Evolutionary conservation across 2,113 vertebrate species (phyloP).

Genomic region (Melozone crissalis): DNA sequence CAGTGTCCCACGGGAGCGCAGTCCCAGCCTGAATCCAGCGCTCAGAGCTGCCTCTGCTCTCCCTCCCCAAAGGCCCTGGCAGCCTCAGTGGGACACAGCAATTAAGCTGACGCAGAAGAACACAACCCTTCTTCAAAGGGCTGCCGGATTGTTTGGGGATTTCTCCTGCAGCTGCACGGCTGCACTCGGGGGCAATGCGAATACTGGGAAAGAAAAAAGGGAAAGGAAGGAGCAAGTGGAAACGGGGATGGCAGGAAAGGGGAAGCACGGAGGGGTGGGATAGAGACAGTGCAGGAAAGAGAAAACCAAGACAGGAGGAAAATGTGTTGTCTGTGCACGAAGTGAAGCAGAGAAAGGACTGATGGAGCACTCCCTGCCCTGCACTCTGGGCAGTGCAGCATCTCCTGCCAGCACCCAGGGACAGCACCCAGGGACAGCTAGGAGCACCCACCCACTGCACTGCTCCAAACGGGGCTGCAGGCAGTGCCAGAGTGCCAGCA

Average conservation of each 20-base stretch:
- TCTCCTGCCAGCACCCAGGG: background rate
- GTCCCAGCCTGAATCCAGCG: background rate
- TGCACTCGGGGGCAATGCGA: background rate
- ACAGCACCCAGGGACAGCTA: background rate
- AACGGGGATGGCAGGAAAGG: background rate
- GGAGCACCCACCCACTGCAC: background rate
- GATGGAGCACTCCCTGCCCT: background rate
- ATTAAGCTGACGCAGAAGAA: constrained; percentile 17
- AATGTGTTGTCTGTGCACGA: background rate
- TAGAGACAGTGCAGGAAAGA: background rate
- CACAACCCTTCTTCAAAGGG: constrained; percentile 30
- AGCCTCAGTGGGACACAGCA: background rate
- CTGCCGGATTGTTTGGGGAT: constrained; percentile 18
- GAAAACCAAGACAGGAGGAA: background rate
- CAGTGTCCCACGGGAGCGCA: background rate
- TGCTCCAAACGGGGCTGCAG: accelerated
- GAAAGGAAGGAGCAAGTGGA: background rate
- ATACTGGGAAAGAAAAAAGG: background rate
- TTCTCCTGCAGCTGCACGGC: background rate
- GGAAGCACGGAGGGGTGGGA: background rate
- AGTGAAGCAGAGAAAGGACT: background rate
- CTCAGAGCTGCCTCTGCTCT: background rate
- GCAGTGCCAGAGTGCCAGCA: accelerated
- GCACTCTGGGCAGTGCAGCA: background rate
- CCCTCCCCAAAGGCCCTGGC: background rate